Percentiles rank a stretch among this genome's conserved stretches.
These are phyloP conservation scores for Passerina amoena DNA, from an alignment of 2,113 vertebrate genomes.

Conservation along the genomic window DNA sequence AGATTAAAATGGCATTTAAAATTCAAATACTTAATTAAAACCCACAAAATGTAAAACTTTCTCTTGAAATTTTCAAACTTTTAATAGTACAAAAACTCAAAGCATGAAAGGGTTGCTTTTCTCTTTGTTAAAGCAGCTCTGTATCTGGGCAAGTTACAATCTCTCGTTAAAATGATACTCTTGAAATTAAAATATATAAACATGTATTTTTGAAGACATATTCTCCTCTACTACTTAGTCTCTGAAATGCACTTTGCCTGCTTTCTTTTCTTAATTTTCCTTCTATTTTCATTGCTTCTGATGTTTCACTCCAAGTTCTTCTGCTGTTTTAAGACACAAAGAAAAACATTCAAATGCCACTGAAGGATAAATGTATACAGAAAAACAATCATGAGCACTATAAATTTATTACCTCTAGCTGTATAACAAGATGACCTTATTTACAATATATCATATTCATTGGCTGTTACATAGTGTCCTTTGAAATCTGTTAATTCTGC, in stretches of 20 bases:
- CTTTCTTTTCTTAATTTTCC: neutral
- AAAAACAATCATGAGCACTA: neutral
- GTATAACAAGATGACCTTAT: neutral
- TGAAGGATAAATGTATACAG: neutral
- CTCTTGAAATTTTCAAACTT: neutral
- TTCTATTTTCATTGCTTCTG: neutral
- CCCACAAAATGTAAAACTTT: neutral
- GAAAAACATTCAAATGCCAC: neutral
- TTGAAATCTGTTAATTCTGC: slow-evolving; percentile 40
- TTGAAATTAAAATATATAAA: neutral
- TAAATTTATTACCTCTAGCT: slow-evolving; percentile 11
- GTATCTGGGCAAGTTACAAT: neutral
- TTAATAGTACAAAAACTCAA: neutral
- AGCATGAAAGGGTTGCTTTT: neutral
- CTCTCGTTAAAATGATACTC: neutral
- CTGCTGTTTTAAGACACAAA: neutral
- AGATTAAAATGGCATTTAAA: neutral
- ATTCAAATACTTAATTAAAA: neutral
- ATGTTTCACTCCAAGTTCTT: neutral
- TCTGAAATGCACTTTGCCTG: neutral
- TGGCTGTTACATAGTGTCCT: neutral
- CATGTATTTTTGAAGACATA: neutral
- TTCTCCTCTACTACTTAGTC: neutral
- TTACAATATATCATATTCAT: neutral
- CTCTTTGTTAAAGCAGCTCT: neutral